These are phyloP conservation scores for Sparus aurata DNA, from an alignment of 2,797 vertebrate species.

Conservation along the genomic window DNA sequence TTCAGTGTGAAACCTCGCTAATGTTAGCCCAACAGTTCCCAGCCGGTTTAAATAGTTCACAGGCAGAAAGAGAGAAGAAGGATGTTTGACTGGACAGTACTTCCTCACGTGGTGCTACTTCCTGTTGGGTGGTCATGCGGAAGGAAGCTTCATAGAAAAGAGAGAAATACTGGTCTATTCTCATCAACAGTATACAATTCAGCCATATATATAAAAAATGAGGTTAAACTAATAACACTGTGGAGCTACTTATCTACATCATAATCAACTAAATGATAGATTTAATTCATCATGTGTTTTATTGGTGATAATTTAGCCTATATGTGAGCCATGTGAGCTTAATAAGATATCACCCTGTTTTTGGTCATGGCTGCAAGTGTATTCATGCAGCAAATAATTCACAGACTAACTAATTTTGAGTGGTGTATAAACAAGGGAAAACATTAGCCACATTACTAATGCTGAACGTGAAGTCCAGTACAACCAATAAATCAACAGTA, in stretches of 20 bases:
- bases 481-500: neutral
- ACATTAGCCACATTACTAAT: no score
- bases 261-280: neutral
- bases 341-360: neutral
- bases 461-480: neutral
- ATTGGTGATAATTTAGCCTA: neutral
- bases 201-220: neutral
- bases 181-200: neutral
- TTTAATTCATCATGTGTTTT: neutral
- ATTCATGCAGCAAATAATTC: no score
- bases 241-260: neutral
- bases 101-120: slow-evolving; percentile 27
- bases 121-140: slow-evolving; percentile 41
- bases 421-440: neutral
- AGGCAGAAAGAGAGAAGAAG: neutral
- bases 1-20: neutral
- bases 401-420: no score
- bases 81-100: neutral
- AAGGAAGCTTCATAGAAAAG: no score
- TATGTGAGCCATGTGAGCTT: neutral
- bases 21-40: fast-evolving
- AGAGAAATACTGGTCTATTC: neutral
- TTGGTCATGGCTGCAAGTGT: no score
- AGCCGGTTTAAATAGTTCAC: neutral
- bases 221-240: neutral